Evolutionary conservation across 2,888 invertebrate species (phyloP), one percentile per base, ranked within the genome.

Genomic region (Nudaria mundana): DNA sequence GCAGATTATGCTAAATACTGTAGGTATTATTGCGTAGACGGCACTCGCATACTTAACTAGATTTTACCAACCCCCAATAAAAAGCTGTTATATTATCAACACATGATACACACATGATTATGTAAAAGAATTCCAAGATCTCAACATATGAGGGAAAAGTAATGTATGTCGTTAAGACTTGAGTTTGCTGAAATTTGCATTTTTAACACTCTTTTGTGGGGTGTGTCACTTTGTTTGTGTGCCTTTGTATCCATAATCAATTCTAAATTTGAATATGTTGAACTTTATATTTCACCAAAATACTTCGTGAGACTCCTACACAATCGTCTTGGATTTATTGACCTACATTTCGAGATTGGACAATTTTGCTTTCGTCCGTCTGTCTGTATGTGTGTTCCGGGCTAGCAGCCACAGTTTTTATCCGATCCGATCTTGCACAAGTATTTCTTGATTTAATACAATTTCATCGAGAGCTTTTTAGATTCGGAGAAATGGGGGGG

Each of bases 101-200:
- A 84, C 84, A 81, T 86, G 84, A 84, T 80, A 80, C 83, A 78
- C 86, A 84, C 84, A 81, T 86, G 84, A 87, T 86, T 86, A 86
- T 87, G 86, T 86, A 80, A 87, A 87, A 86, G 81, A 84, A 87
- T 82, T 82, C 76, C 61, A 56, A 76, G 76, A 76, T 80, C 78
- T 74, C 63, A 52, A 56, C 75, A 64, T 69, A 63, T 69, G 70
- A 68, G 76, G 78, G 77, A 74, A 76, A 73, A 75, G 70, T 71
- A 80, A 76, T 74, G 78, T 68, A 71, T 74, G 81, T 81, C 79
- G 81, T 83, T 87, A 85, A 85, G 83, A 83, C 65, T 75, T 58
- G 66, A 68, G 64, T 51, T 60, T 58, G 57, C 63, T 46, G 50
- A 69, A 76, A 85, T 87, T 87, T 85, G 81, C 84, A 87, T 83